These are phyloP conservation scores for Temnopleurus reevesii DNA, from an alignment of 53 echinoderm and acorn worm genomes.

Conservation along the genomic window DNA sequence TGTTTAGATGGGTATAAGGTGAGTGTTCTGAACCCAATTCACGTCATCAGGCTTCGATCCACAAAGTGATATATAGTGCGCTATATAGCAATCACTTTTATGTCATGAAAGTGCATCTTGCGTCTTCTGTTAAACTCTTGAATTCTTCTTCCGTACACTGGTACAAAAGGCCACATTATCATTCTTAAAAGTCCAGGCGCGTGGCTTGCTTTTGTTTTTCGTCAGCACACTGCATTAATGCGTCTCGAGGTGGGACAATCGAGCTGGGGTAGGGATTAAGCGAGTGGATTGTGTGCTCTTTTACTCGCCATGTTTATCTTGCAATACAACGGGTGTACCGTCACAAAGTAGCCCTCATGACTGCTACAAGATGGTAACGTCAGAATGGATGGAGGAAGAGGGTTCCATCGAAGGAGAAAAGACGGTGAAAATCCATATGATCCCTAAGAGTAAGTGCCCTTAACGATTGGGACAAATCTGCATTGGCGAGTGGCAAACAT, in stretches of 20 bases:
- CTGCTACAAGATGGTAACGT: constrained; percentile 10
- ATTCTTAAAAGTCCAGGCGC: neutral
- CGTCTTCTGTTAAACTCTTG: too few species aligned
- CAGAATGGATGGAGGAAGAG: neutral
- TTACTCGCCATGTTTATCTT: constrained; percentile 33
- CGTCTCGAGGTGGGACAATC: neutral
- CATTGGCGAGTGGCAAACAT: constrained; percentile 50
- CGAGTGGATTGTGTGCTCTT: constrained; percentile 49
- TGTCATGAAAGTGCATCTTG: too few species aligned
- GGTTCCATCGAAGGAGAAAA: neutral
- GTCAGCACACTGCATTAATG: constrained; percentile 1
- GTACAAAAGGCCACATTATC: too few species aligned
- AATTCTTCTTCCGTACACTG: too few species aligned
- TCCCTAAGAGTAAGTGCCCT: constrained; percentile 33
- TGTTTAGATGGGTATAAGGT: too few species aligned
- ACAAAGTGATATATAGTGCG: too few species aligned
- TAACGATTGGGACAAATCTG: constrained; percentile 38
- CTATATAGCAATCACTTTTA: too few species aligned
- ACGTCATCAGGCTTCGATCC: too few species aligned
- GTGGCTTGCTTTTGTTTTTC: constrained; percentile 29
- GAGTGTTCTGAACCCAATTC: too few species aligned
- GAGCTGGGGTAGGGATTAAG: neutral
- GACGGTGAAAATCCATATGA: constrained; percentile 45
- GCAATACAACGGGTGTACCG: constrained; percentile 40
- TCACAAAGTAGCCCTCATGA: neutral